phyloP scores from a whole-genome alignment of 2,888 invertebrate species.

The Drosophila mettleri region DNA sequence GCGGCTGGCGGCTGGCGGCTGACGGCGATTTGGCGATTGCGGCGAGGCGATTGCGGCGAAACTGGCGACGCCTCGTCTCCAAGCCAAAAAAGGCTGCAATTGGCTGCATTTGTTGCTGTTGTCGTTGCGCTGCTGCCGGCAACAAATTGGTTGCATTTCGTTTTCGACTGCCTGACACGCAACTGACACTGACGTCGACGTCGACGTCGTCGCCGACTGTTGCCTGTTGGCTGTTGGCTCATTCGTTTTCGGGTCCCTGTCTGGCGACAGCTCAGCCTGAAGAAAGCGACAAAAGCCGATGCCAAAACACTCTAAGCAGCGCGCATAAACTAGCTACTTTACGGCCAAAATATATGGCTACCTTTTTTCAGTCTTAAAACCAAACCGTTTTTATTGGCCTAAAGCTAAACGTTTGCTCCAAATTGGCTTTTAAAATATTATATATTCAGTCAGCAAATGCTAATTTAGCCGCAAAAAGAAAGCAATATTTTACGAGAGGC shows the following conservation, averaged over 20 bases:
- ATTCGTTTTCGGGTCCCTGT: conserved; percentile 61
- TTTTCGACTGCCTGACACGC: conserved; percentile 60
- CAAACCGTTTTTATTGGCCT: background rate
- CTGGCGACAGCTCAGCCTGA: conserved; percentile 14
- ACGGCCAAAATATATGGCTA: conserved; percentile 1
- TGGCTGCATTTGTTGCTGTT: conserved; percentile 42
- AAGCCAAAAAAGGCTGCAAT: conserved; percentile 66
- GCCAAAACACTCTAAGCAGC: conserved; percentile 14
- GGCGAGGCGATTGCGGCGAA: conserved; percentile 47
- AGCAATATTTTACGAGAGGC: background rate
- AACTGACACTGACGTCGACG: conserved; percentile 61
- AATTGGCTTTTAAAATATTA: background rate
- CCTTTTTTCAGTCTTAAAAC: background rate
- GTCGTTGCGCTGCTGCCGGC: conserved; percentile 46
- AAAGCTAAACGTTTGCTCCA: background rate
- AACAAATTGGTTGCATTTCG: conserved; percentile 81
- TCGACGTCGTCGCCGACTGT: conserved; percentile 28
- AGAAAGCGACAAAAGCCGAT: conserved; percentile 15
- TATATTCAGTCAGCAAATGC: background rate
- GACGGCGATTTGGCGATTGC: conserved; percentile 28
- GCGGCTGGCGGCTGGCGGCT: conserved; percentile 17
- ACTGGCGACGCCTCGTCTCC: conserved; percentile 75
- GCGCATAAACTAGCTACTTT: background rate
- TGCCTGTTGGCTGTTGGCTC: conserved; percentile 30
- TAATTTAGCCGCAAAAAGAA: conserved; percentile 1